These are phyloP conservation scores for Merops nubicus DNA, from an alignment of 2,113 vertebrate genomes.

Conservation along the genomic window DNA sequence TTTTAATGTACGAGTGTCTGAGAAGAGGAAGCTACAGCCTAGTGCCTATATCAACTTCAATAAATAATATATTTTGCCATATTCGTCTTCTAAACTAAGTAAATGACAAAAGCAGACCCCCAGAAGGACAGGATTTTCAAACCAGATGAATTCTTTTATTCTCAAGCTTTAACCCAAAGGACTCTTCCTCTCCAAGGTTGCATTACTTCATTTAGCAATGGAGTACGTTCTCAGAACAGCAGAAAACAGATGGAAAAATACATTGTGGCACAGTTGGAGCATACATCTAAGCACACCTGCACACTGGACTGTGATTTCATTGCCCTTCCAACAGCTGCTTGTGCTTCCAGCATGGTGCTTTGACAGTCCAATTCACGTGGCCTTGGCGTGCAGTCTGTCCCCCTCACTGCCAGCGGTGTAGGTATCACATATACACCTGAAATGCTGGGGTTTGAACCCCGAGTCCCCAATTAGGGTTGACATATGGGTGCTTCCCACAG, in stretches of 20 bases:
- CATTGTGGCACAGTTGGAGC: background rate
- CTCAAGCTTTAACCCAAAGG: slow-evolving; percentile 8
- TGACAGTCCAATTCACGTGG: background rate
- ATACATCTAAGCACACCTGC: background rate
- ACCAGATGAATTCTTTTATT: background rate
- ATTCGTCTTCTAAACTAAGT: slow-evolving; percentile 59
- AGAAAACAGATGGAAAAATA: background rate
- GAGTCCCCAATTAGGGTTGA: too few species aligned
- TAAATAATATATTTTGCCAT: slow-evolving; percentile 70
- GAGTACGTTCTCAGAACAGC: background rate
- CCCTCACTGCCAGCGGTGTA: background rate
- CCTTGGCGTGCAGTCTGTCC: background rate
- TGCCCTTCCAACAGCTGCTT: background rate
- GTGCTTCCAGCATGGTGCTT: background rate
- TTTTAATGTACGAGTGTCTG: slow-evolving; percentile 49
- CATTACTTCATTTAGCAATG: background rate
- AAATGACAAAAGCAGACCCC: slow-evolving; percentile 57
- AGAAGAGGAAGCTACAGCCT: slow-evolving; percentile 20
- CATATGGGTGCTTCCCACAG: too few species aligned
- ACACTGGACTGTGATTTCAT: background rate
- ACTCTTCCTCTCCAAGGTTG: slow-evolving; percentile 27
- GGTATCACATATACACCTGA: background rate
- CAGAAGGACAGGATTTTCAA: slow-evolving; percentile 47
- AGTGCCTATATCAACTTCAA: slow-evolving; percentile 53
- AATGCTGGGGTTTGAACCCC: too few species aligned